phyloP scores from a whole-genome alignment of 2,797 vertebrate species.

The Sebastes ruberrimus region DNA sequence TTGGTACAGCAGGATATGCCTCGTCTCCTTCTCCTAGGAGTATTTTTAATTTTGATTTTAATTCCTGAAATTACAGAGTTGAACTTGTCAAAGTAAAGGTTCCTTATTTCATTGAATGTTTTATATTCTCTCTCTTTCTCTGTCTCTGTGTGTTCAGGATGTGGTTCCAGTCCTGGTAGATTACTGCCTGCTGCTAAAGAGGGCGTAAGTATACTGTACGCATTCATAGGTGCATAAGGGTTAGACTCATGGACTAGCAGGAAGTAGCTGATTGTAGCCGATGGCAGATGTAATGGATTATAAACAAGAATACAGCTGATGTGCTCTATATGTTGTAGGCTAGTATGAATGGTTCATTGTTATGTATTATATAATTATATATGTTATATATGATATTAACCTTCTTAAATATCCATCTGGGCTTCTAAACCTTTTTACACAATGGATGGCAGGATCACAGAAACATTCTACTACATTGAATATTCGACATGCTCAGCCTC shows the following conservation, averaged over 20 bases:
- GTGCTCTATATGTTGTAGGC: not conserved
- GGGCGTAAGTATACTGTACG: constrained; percentile 84
- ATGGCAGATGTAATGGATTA: not conserved
- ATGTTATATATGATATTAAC: not conserved
- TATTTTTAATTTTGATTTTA: too few relatives aligned
- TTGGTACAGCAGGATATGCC: too few relatives aligned
- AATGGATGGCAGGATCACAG: not conserved
- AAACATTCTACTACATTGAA: not conserved
- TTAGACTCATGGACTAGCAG: not conserved
- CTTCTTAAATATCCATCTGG: not conserved
- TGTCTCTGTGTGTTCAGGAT: constrained; percentile 79
- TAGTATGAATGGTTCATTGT: not conserved
- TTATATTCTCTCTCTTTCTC: not conserved
- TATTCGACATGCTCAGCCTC: not conserved
- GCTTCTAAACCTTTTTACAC: not conserved
- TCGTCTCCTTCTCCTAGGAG: too few relatives aligned
- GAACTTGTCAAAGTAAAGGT: too few relatives aligned
- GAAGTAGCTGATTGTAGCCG: too few relatives aligned
- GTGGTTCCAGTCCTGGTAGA: constrained; percentile 93
- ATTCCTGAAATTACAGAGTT: too few relatives aligned
- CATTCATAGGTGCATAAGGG: not conserved
- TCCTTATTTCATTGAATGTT: too few relatives aligned
- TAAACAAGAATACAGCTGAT: not conserved
- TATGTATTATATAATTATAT: too few relatives aligned
- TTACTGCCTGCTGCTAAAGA: constrained; percentile 93